Percentiles rank a stretch among this genome's conserved stretches.
phyloP scores from a whole-genome alignment of 2,113 vertebrate species.

The Apteryx mantelli region DNA sequence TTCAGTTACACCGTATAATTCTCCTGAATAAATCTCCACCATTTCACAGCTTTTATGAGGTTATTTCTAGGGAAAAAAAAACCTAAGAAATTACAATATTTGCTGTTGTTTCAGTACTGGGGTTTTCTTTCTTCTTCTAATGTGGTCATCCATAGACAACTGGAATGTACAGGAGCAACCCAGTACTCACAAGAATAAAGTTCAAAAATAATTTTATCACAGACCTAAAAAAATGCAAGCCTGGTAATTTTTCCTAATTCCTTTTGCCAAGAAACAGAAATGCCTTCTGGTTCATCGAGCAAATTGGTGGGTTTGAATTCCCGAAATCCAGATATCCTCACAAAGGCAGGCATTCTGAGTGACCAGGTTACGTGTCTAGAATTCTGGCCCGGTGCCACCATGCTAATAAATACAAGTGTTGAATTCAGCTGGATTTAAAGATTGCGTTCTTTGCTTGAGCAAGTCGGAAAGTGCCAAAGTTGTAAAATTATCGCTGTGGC shows the following conservation, averaged over 20 bases:
- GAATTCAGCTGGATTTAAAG: constrained; percentile 67
- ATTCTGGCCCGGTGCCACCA: constrained; percentile 51
- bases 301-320: constrained; percentile 37
- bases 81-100: constrained; percentile 11
- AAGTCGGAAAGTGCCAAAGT: constrained; percentile 58
- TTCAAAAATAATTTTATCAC: constrained; percentile 36
- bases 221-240: not conserved
- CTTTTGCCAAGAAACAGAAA: constrained; percentile 26
- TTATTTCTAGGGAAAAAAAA: constrained; percentile 36
- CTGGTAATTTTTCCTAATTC: constrained; percentile 47
- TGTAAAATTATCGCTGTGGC: constrained; percentile 15
- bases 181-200: constrained; percentile 5
- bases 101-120: constrained; percentile 2
- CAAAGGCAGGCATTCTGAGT: constrained; percentile 38
- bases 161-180: constrained; percentile 16
- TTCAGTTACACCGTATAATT: not conserved
- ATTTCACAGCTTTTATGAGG: not conserved
- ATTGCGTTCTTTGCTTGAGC: constrained; percentile 70
- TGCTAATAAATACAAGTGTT: constrained; percentile 65
- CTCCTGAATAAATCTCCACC: not conserved
- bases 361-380: not conserved
- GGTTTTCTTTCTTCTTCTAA: not conserved
- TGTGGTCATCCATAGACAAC: not conserved
- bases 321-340: not conserved
- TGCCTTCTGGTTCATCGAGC: constrained; percentile 48